A percentile compares a stretch with the other conserved stretches of the same genome.
Conservation (phyloP, 2,113 vertebrate genomes). For the Stegostoma tigrinum region DNA sequence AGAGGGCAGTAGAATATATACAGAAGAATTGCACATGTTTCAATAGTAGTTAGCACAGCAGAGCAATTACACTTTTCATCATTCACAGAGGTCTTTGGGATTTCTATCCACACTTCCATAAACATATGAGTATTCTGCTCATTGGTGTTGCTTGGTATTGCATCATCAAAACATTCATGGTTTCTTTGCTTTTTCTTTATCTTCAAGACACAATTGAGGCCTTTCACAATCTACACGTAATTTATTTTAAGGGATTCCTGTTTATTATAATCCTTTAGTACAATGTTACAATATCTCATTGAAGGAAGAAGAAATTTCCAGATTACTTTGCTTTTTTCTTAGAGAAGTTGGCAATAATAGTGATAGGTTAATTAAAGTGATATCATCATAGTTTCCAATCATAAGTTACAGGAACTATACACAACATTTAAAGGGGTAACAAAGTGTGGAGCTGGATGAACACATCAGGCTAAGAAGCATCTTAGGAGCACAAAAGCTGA, state of each 20-base stretch:
- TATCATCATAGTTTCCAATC: neutral
- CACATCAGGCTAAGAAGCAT: too few species aligned
- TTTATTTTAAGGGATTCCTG: neutral
- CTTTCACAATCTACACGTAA: neutral
- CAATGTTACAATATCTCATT: neutral
- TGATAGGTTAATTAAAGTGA: neutral
- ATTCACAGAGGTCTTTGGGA: constrained; percentile 37
- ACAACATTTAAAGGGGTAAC: neutral
- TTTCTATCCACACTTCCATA: constrained; percentile 26
- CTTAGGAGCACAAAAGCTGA: too few species aligned
- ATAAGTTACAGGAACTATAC: neutral
- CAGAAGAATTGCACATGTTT: constrained; percentile 9
- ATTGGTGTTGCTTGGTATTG: neutral
- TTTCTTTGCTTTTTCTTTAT: neutral
- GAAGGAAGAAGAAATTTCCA: neutral
- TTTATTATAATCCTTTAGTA: neutral
- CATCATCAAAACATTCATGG: constrained; percentile 20
- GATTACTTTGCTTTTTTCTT: neutral
- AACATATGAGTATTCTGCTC: neutral
- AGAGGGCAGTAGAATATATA: constrained; percentile 32
- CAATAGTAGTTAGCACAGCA: constrained; percentile 12
- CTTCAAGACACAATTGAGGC: neutral
- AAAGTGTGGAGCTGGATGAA: too few species aligned
- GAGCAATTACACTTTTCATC: constrained; percentile 39
- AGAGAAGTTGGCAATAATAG: neutral